phyloP scores from a whole-genome alignment of 2,113 vertebrate genomes.

The Periophthalmodon schlosseri region DNA sequence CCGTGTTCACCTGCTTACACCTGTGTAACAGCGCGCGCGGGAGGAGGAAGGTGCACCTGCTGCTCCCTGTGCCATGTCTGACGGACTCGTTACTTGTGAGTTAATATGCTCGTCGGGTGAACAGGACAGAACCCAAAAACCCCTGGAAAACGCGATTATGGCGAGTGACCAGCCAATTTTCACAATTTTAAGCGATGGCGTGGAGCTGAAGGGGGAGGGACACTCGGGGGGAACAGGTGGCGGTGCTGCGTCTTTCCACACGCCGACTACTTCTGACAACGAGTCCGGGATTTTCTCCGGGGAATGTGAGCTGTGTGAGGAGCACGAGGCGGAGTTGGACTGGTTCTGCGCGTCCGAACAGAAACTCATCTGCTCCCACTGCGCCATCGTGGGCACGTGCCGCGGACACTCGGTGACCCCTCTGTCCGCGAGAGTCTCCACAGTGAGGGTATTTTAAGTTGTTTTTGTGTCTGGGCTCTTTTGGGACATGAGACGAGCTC shows the following conservation, averaged over 20 bases:
- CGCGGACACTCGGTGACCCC: constrained; percentile 76
- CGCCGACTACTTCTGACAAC: constrained; percentile 31
- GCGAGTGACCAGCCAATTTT: constrained; percentile 54
- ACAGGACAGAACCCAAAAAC: constrained; percentile 1
- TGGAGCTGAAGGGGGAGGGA: constrained; percentile 13
- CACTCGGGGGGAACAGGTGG: not conserved
- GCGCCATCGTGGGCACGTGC: constrained; percentile 76
- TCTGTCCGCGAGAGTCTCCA: constrained; percentile 74
- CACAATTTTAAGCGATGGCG: constrained; percentile 25
- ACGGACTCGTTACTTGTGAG: constrained; percentile 52
- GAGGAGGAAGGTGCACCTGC: constrained; percentile 56
- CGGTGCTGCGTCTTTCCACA: not conserved
- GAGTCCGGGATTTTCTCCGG: constrained; percentile 61
- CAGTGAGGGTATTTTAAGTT: constrained; percentile 79
- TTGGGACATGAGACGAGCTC: not conserved
- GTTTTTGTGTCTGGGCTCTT: not conserved
- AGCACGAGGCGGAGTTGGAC: constrained; percentile 73
- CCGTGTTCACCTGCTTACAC: constrained; percentile 76
- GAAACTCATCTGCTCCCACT: constrained; percentile 78
- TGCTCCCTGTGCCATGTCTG: constrained; percentile 60
- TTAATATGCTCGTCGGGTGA: constrained; percentile 52
- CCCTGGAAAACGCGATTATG: constrained; percentile 3
- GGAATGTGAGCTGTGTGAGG: constrained; percentile 64
- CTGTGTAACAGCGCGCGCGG: constrained; percentile 62
- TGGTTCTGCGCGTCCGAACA: constrained; percentile 82